phyloP scores from a whole-genome alignment of 2,113 vertebrate species.

The Sorex fumeus region DNA sequence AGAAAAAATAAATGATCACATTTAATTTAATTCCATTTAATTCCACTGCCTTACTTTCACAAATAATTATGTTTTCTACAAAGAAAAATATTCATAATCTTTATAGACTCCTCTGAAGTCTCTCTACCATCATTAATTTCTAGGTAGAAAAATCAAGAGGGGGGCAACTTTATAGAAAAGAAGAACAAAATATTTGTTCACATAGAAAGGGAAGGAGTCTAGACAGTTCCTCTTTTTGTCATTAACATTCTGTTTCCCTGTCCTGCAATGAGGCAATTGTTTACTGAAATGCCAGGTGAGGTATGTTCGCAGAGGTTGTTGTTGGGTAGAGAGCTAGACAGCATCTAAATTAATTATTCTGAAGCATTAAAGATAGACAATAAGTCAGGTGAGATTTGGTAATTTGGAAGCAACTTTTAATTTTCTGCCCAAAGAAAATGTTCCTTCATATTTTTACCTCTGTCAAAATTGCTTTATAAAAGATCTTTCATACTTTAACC shows the following conservation, averaged over 20 bases:
- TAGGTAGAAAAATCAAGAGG: constrained; percentile 14
- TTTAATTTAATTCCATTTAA: not conserved
- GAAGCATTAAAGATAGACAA: not conserved
- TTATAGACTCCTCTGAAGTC: not conserved
- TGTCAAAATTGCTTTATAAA: constrained; percentile 7
- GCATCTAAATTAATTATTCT: not conserved
- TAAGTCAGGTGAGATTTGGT: not conserved
- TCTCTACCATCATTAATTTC: not conserved
- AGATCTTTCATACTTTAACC: not conserved
- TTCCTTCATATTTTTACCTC: not conserved
- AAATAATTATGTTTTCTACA: not conserved
- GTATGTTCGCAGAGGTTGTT: fast-evolving
- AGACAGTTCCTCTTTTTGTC: not conserved
- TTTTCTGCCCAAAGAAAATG: not conserved
- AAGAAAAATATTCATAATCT: not conserved
- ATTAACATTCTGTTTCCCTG: not conserved
- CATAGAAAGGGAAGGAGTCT: not conserved
- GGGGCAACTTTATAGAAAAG: constrained; percentile 9
- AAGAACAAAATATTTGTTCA: constrained; percentile 6
- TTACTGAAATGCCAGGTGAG: not conserved
- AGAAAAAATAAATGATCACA: not conserved
- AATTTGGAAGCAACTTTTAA: not conserved
- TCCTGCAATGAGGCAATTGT: not conserved
- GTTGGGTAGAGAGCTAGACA: not conserved
- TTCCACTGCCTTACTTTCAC: not conserved